Conservation (phyloP, 2,888 invertebrate genomes). For the Camptogramma bilineatum region DNA sequence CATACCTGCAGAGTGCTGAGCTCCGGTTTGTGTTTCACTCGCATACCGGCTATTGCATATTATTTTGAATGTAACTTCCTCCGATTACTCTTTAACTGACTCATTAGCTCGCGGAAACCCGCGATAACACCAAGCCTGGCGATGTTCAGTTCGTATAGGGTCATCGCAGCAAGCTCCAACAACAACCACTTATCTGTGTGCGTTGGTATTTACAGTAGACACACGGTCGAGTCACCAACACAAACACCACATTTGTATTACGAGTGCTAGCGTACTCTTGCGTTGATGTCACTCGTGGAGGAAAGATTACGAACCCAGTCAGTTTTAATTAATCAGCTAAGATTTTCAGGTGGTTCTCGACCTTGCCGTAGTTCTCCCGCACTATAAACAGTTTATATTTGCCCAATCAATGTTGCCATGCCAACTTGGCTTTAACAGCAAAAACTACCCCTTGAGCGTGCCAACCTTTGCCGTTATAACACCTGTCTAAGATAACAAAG, state of each 20-base stretch:
- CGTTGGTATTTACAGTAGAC: conserved; percentile 53
- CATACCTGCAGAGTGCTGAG: conserved; percentile 63
- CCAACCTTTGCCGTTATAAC: conserved; percentile 9
- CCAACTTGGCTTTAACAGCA: conserved; percentile 39
- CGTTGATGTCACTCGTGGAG: conserved; percentile 53
- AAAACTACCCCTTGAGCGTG: conserved; percentile 11
- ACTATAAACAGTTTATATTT: conserved; percentile 20
- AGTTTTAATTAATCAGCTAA: conserved; percentile 1
- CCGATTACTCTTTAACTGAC: conserved; percentile 62
- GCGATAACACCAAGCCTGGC: conserved; percentile 46
- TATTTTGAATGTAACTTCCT: conserved; percentile 74
- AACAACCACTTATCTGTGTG: conserved; percentile 45
- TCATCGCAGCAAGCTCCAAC: conserved; percentile 15
- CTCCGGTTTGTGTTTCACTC: conserved; percentile 67
- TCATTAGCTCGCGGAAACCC: conserved; percentile 60
- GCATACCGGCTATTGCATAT: conserved; percentile 68
- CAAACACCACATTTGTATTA: conserved; percentile 46
- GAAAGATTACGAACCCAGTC: conserved; percentile 33
- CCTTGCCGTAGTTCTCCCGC: background rate
- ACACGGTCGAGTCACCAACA: conserved; percentile 40
- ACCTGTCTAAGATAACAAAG: conserved; percentile 24
- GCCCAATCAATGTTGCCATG: conserved; percentile 49
- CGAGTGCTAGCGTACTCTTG: conserved; percentile 6
- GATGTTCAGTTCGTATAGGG: conserved; percentile 40
- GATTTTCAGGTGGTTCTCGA: background rate